A percentile compares a stretch with the other conserved stretches of the same genome.
Conservation (phyloP, 2,797 vertebrate genomes). For the Sandelia bainsii region DNA sequence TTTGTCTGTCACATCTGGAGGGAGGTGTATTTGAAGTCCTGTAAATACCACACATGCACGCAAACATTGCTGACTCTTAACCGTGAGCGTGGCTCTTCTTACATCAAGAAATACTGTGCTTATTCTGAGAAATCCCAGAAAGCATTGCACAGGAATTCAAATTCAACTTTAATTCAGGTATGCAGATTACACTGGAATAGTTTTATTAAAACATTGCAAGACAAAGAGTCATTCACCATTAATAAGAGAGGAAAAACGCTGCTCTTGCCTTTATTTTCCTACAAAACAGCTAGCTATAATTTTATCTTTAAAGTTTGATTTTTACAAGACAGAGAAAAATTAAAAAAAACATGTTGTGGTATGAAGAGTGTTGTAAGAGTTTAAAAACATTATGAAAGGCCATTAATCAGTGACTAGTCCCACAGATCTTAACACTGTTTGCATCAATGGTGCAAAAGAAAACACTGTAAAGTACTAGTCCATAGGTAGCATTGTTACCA, state of each 20-base stretch:
- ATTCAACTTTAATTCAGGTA: slow-evolving; percentile 57
- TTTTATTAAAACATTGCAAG: slow-evolving; percentile 84
- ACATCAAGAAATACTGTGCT: not conserved
- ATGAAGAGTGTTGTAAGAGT: slow-evolving; percentile 83
- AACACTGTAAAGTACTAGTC: slow-evolving; percentile 69
- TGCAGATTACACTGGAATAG: slow-evolving; percentile 73
- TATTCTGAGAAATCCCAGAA: slow-evolving; percentile 26
- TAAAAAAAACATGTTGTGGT: slow-evolving; percentile 80
- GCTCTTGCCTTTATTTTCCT: slow-evolving; percentile 74
- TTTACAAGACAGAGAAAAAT: slow-evolving; percentile 75
- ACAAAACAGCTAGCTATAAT: slow-evolving; percentile 80
- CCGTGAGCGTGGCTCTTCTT: not conserved
- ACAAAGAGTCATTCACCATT: slow-evolving; percentile 82
- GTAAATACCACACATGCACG: slow-evolving; percentile 29
- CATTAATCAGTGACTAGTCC: slow-evolving; percentile 80
- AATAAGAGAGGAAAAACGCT: slow-evolving; percentile 75
- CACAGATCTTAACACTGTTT: slow-evolving; percentile 70
- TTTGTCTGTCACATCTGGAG: slow-evolving; percentile 69
- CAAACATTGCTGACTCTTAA: slow-evolving; percentile 16
- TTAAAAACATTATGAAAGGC: slow-evolving; percentile 88
- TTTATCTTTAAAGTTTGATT: slow-evolving; percentile 69
- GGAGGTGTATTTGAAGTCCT: slow-evolving; percentile 72
- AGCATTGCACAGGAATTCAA: slow-evolving; percentile 62
- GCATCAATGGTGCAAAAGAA: slow-evolving; percentile 76
- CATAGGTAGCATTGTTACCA: slow-evolving; percentile 77